Percentiles rank a stretch among this genome's conserved stretches.
phyloP scores from a whole-genome alignment of 1,140 invertebrate genomes.

The Holotrichia oblita region DNA sequence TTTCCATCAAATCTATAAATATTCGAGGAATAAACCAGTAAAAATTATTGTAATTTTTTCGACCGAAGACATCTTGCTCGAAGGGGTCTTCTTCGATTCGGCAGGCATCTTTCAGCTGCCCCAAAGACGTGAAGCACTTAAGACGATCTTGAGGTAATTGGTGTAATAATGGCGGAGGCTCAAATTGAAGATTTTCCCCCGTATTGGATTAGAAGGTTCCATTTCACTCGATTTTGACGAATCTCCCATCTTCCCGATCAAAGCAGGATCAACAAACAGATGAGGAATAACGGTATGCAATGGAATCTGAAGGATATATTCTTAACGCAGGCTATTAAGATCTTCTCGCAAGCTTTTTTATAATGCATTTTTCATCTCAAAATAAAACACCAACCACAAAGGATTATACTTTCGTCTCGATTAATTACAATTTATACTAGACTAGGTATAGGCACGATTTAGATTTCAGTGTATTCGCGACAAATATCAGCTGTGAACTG shows the following conservation, averaged over 20 bases:
- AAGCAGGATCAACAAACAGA: conserved; percentile 28
- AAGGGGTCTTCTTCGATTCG: background rate
- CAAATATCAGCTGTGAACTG: background rate
- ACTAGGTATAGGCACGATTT: too few relatives aligned
- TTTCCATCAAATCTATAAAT: background rate
- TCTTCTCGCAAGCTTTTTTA: conserved; percentile 35
- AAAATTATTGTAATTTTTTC: background rate
- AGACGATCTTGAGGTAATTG: background rate
- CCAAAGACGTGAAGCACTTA: background rate
- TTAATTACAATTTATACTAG: too few relatives aligned
- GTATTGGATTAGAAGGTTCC: background rate
- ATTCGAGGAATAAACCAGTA: background rate
- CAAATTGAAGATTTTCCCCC: background rate
- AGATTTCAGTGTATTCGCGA: background rate
- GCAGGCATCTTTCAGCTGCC: background rate
- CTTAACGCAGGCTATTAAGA: conserved; percentile 19
- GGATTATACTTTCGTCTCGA: too few relatives aligned
- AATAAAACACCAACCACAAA: background rate
- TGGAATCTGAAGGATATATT: conserved; percentile 33
- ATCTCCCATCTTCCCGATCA: background rate
- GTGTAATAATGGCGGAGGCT: background rate
- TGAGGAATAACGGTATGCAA: conserved; percentile 33
- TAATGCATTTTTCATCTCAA: conserved; percentile 37
- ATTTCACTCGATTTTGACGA: background rate
- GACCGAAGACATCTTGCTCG: background rate